Base-by-base conservation (phyloP, 2,888 invertebrate species). In the Timandra comae region DNA sequence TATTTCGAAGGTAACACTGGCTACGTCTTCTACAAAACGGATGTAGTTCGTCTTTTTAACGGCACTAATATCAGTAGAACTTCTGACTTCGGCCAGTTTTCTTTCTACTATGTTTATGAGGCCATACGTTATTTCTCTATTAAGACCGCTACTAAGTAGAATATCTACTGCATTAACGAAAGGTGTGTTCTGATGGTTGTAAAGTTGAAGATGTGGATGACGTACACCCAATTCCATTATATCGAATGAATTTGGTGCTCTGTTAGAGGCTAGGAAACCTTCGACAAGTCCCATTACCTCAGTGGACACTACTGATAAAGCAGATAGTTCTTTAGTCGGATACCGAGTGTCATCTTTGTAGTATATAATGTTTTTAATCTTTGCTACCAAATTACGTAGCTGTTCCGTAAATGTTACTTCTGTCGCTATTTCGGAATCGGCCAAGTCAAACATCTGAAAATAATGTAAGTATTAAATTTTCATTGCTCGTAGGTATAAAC, bases 321-420 rank as follows among this genome's bases (percentile, higher is more conserved):
- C 87, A 0, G 89, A 89, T 1, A 88, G 69, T 48, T 87, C 85
- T 59, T 87, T 87, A 23, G 88, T 86, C 0, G 76, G 64, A 45
- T 84, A 82, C 4, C 78, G 71, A 10, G 77, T 71, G 42, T 78
- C 78, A 34, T 76, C 80, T 56, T 75, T 64, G 44, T 82, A 85
- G 39, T 81, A 76, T 39, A 81, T 74, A 6, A 81, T 81, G 36
- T 85, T 85, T 52, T 86, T 86, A 29, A 86, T 82, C 56, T 86
- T 85, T 0, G 79, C 72, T n/a, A 86, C 77, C 29, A 86, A 58
- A 52, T 82, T 77, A 12, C 85, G 85, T 28, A 92, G 79, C 42
- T 90, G 89, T 64, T 91, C 89, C 11, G 91, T 90, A 63, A 91
- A 92, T 37, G 87, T 85, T n/a, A 93, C 87, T 69, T 93, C 91